Conservation (phyloP, 2,113 vertebrate species). For the Oncorhynchus tshawytscha region DNA sequence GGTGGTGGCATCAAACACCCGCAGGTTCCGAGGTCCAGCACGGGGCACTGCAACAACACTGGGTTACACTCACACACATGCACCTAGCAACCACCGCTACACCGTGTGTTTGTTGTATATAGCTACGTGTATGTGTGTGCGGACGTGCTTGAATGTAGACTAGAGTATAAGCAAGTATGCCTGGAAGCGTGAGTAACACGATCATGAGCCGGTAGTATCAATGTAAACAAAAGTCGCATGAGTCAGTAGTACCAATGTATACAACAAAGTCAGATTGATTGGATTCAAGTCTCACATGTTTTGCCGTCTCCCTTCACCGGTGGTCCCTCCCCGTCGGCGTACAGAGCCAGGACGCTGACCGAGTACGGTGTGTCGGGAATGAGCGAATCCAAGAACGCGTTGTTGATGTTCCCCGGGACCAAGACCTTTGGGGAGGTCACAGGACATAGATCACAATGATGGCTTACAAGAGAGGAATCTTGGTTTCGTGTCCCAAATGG, state of each 20-base stretch:
- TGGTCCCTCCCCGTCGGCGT: constrained; percentile 84
- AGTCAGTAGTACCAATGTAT: not conserved
- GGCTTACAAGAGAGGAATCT: not conserved
- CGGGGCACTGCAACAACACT: constrained; percentile 80
- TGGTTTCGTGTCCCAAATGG: too few relatives aligned
- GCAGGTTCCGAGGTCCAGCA: constrained; percentile 87
- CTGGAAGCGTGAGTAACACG: not conserved
- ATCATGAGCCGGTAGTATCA: not conserved
- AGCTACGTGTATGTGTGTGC: not conserved
- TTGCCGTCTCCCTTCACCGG: constrained; percentile 76
- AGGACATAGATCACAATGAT: not conserved
- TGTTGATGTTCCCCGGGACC: constrained; percentile 81
- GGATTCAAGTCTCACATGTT: constrained; percentile 79
- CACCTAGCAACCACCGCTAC: too few relatives aligned
- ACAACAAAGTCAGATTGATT: not conserved
- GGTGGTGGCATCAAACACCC: constrained; percentile 89
- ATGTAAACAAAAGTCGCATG: not conserved
- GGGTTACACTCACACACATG: not conserved
- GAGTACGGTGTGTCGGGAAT: constrained; percentile 87
- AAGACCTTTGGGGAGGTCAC: constrained; percentile 74
- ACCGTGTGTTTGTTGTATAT: too few relatives aligned
- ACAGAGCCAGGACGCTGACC: constrained; percentile 82
- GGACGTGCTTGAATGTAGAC: not conserved
- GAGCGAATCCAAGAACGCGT: constrained; percentile 84
- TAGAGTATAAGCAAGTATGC: not conserved